These are phyloP conservation scores for Myotis lucifugus DNA, from an alignment of 2,113 vertebrate species.

Conservation along the genomic window DNA sequence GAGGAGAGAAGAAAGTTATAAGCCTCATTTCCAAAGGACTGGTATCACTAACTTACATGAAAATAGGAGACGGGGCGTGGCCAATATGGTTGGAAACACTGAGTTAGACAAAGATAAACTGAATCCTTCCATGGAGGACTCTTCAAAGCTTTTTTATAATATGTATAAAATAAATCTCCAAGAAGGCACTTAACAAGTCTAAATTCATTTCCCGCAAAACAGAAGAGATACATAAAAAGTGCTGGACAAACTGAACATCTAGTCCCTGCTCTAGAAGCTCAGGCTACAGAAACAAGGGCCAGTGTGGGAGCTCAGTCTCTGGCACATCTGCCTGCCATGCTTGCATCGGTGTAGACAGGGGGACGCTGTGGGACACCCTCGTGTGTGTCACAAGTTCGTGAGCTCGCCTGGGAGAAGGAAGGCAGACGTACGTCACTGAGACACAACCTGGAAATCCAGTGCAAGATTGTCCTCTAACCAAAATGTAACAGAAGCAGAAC, in stretches of 20 bases:
- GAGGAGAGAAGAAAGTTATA: neutral
- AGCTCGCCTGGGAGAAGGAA: neutral
- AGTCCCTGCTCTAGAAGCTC: neutral
- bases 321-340: neutral
- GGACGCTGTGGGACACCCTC: neutral
- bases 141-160: neutral
- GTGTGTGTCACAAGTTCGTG: neutral
- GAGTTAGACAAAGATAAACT: neutral
- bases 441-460: neutral
- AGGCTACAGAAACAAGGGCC: neutral
- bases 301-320: accelerated
- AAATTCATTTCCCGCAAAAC: neutral
- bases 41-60: neutral
- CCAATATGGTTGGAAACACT: neutral
- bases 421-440: neutral
- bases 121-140: neutral
- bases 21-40: neutral
- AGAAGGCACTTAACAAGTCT: neutral
- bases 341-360: accelerated
- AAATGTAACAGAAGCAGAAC: neutral
- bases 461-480: neutral
- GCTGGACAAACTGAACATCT: neutral
- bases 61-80: neutral
- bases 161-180: neutral
- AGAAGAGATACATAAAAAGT: neutral